Base-by-base conservation (phyloP, 2,888 invertebrate genomes). In the Coleophora deauratella region DNA sequence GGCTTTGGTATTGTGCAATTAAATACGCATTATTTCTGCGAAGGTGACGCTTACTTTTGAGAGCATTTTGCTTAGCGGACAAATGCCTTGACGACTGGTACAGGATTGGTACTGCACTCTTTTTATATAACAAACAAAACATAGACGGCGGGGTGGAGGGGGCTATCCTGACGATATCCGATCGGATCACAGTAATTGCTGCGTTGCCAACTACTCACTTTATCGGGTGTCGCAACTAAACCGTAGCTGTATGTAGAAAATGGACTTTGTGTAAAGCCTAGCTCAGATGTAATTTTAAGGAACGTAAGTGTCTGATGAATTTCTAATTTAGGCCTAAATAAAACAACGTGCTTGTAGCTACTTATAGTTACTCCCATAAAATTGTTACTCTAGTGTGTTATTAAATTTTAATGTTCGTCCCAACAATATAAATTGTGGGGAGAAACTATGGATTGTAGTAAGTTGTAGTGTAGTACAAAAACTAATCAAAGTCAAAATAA, bases 61-160 rank as follows among this genome's bases (percentile, higher is more conserved):
- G 72, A 72, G 80, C 85, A 85, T 85, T 80, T 77, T 80, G 78
- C 74, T 78, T 68, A 70, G 64, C 66, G 69, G 59, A 71, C 78
- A 72, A 77, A 72, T 72, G 67, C 66, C 63, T 75, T 72, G 65
- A 60, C 57, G 74, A 84, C 80, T 85, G 84, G 65, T 78, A 62
- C 65, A 56, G 61, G 66, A 70, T 57, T 70, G 73, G 71, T 72
- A 72, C 66, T 52, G 68, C 64, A 66, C 71, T 77, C 79, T 81
- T 85, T 84, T 81, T 85, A 85, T 85, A 84, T 84, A 81, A 79
- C 74, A 74, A 82, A 81, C 77, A 81, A 84, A 81, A 77, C 67
- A 72, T 71, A 72, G 72, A 63, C 54, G 51, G 49, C 42, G 51
- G 49, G 42, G 51, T 72, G 75, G 80, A 65, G 81, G 80, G 81